phyloP scores from a whole-genome alignment of 30 jellyfish, hydroid and myxozoan species.

The Aurelia aurita region DNA sequence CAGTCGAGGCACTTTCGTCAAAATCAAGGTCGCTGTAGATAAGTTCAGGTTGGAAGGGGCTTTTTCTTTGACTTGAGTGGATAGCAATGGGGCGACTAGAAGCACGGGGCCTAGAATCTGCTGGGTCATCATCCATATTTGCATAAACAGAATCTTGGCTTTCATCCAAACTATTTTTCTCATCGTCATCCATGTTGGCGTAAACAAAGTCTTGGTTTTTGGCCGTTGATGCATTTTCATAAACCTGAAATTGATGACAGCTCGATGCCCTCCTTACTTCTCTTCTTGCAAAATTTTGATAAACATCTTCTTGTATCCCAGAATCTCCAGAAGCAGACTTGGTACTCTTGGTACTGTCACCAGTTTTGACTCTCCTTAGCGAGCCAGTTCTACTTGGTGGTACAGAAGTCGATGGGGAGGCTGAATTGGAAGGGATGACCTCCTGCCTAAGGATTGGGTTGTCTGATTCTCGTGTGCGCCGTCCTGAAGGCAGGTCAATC shows the following conservation, averaged over 20 bases:
- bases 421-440: slow-evolving; percentile 68
- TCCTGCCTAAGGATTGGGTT: slow-evolving; percentile 88
- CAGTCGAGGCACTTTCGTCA: slow-evolving; percentile 42
- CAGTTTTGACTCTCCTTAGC: slow-evolving; percentile 13
- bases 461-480: slow-evolving; percentile 92
- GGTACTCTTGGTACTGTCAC: slow-evolving; percentile 38
- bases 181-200: slow-evolving; percentile 66
- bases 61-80: slow-evolving; percentile 27
- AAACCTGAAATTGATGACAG: slow-evolving; percentile 40
- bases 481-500: slow-evolving; percentile 61
- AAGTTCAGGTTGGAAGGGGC: slow-evolving; percentile 32
- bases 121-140: slow-evolving; percentile 50
- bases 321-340: slow-evolving; percentile 62
- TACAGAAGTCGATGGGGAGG: slow-evolving; percentile 57
- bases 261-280: slow-evolving; percentile 46
- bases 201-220: slow-evolving; percentile 26
- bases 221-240: slow-evolving; percentile 48
- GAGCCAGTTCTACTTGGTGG: slow-evolving; percentile 64
- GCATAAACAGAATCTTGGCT: slow-evolving; percentile 57
- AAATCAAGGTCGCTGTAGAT: slow-evolving; percentile 80
- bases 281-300: slow-evolving; percentile 49
- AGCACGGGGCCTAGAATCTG: slow-evolving; percentile 56
- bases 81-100: slow-evolving; percentile 73
- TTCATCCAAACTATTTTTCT: background rate
- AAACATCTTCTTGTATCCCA: slow-evolving; percentile 76